These are phyloP conservation scores for Microhierax caerulescens DNA, from an alignment of 2,797 vertebrate genomes.

Conservation along the genomic window DNA sequence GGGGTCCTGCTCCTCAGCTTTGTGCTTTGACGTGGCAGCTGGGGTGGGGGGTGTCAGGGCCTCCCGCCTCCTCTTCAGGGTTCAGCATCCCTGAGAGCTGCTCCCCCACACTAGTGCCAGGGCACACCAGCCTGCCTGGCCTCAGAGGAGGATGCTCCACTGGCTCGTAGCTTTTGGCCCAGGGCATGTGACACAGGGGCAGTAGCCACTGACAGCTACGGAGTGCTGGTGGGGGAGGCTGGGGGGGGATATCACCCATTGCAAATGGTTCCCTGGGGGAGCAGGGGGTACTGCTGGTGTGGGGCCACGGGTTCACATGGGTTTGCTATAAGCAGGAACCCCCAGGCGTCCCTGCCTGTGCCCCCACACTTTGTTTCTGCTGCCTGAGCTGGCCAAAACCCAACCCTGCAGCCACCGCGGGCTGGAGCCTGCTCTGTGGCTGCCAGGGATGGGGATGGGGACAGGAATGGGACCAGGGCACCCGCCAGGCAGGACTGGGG, in stretches of 20 bases:
- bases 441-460: neutral
- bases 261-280: neutral
- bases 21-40: neutral
- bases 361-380: neutral
- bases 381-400: neutral
- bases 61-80: neutral
- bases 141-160: neutral
- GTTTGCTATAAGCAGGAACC: neutral
- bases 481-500: neutral
- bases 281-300: neutral
- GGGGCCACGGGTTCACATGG: rapidly evolving
- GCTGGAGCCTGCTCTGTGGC: neutral
- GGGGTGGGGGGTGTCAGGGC: rapidly evolving
- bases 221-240: neutral
- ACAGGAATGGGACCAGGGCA: neutral
- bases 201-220: rapidly evolving
- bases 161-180: neutral
- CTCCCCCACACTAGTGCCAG: neutral
- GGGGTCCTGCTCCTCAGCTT: neutral
- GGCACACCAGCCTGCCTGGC: neutral
- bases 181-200: neutral
- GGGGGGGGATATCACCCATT: neutral
- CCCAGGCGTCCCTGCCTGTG: neutral
- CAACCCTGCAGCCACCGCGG: neutral
- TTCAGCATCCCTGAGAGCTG: neutral